A percentile compares a stretch with the other conserved stretches of the same genome.
Conservation (phyloP, 2,888 invertebrate genomes). For the Elysia crispata region DNA sequence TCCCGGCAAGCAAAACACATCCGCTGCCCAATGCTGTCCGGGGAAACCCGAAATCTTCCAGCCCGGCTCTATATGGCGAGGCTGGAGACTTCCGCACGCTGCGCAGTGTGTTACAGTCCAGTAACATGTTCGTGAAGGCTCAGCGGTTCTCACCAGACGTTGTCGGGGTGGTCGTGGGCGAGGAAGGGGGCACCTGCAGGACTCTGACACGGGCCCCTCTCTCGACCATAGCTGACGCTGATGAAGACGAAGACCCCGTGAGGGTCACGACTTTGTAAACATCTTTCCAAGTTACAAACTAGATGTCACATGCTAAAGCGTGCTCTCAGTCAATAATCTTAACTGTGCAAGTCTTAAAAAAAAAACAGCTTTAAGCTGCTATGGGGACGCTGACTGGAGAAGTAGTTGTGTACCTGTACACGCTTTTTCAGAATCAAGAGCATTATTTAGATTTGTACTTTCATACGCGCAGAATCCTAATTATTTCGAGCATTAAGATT, state of each 20-base stretch:
- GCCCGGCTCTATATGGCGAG: background rate
- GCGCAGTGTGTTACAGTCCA: slow-evolving; percentile 62
- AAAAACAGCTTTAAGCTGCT: too few species aligned
- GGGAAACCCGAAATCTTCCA: background rate
- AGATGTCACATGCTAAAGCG: too few species aligned
- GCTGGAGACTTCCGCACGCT: slow-evolving; percentile 62
- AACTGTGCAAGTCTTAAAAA: too few species aligned
- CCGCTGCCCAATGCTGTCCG: background rate
- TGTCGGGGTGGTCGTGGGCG: slow-evolving; percentile 27
- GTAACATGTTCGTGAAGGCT: slow-evolving; percentile 64
- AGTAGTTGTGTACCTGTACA: too few species aligned
- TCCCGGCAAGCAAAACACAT: too few species aligned
- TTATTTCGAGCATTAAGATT: too few species aligned
- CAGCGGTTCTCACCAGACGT: slow-evolving; percentile 52
- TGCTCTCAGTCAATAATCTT: too few species aligned
- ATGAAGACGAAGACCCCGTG: slow-evolving; percentile 54
- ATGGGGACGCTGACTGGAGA: too few species aligned
- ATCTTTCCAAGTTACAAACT: too few species aligned
- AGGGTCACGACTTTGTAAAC: slow-evolving; percentile 53
- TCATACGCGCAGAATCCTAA: too few species aligned
- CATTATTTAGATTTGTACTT: too few species aligned
- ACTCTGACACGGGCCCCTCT: slow-evolving; percentile 43
- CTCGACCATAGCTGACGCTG: slow-evolving; percentile 53
- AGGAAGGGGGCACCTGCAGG: slow-evolving; percentile 18
- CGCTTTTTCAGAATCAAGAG: too few species aligned